Base-by-base conservation (phyloP, 2,888 invertebrate species). In the Acleris literana region DNA sequence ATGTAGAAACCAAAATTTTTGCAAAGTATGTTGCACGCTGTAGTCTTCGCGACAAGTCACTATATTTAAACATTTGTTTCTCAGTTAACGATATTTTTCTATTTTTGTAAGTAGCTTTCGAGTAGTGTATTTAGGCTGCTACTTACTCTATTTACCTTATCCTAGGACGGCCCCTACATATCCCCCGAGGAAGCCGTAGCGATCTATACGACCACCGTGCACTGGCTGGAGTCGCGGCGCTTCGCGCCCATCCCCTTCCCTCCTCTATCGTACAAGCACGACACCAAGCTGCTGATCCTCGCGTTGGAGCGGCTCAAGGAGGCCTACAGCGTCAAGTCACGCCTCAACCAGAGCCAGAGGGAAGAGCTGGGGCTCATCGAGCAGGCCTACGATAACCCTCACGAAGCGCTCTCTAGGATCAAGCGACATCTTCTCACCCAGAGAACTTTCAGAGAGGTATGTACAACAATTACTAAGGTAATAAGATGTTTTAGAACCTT, bases 241-340 rank as follows among this genome's bases (percentile, higher is more conserved):
- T 99, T 99, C 92, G 99, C 99, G 1, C 99, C 99, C 0, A 99
- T 99, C 77, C 99, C 99, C 0, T 99, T 99, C 93, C 99, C 99
- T 3, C 99, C 99, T 0, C 94, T 99, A 0, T 99, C 99, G 0
- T 99, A 99, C 93, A 99, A 99, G 82, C 99, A 99, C 87, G 99
- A 99, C 93, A 99, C 99, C 0, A 99, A 99, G 84, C 93, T 99
- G 59, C 94, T 99, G 17, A 99, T 99, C 84, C 93, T 99, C 68
- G 99, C 99, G 0, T 87, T 99, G 76, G 99, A 99, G 88, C 93
- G 99, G 61, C 92, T 99, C 54, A 99, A 99, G 85, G 99, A 99
- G 90, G 99, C 99, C 0, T 99, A 99, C 93, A 97, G 99, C 82
- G 99, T 99, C 0, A 99, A 99, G 84, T 99, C 98, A 0, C 75